Percentiles rank a stretch among this genome's conserved stretches.
These are phyloP conservation scores for Lagopus muta DNA, from an alignment of 2,113 vertebrate genomes.

Conservation along the genomic window DNA sequence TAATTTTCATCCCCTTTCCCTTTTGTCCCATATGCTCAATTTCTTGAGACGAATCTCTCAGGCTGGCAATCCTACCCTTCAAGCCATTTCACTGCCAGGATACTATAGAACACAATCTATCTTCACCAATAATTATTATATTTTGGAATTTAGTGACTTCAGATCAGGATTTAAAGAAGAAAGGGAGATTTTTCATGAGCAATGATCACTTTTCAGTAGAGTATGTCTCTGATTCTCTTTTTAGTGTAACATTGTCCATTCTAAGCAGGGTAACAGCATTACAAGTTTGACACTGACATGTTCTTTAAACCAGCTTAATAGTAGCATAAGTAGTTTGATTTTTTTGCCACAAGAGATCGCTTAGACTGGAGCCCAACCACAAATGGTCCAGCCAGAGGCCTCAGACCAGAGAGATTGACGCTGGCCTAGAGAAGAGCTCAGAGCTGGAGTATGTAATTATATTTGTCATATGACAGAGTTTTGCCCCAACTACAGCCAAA, in stretches of 20 bases:
- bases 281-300: not conserved
- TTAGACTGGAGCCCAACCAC: not conserved
- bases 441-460: not conserved
- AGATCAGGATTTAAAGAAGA: not conserved
- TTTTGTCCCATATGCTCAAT: not conserved
- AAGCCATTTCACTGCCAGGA: not conserved
- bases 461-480: not conserved
- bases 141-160: not conserved
- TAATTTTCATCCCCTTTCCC: not conserved
- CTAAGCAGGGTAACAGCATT: not conserved
- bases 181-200: not conserved
- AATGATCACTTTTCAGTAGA: not conserved
- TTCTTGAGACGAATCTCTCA: not conserved
- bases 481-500: not conserved
- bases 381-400: not conserved
- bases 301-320: not conserved
- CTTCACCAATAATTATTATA: not conserved
- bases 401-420: not conserved
- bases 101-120: not conserved
- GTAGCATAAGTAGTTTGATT: not conserved
- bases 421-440: not conserved
- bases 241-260: not conserved
- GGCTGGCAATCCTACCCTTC: not conserved
- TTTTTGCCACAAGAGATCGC: not conserved
- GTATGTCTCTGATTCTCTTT: not conserved